Evolutionary conservation across 1,140 invertebrate genomes (phyloP).

Genomic region (Cydia fagiglandana): DNA sequence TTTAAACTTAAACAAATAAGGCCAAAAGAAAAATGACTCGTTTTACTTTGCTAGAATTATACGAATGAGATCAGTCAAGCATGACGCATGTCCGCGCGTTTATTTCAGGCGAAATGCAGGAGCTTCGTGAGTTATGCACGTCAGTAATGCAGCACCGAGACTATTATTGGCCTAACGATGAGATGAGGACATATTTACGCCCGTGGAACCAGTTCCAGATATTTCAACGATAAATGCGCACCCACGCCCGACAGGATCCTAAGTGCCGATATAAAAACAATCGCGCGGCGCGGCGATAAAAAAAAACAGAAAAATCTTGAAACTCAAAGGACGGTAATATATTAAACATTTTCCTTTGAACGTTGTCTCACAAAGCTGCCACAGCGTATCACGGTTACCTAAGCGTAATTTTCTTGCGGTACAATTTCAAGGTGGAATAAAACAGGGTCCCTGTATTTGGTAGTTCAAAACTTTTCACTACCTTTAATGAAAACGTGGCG

Average conservation of each 20-base stretch:
- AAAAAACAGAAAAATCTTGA: not conserved
- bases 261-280: not conserved
- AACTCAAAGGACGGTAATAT: not conserved
- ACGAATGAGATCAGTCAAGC: not conserved
- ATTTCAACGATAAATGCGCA: not conserved
- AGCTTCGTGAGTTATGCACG: conserved; percentile 25
- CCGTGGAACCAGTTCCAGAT: conserved; percentile 2
- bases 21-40: not conserved
- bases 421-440: not conserved
- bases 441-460: not conserved
- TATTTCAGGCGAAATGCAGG: conserved; percentile 26
- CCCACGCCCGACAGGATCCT: not conserved
- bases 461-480: conserved; percentile 3
- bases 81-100: conserved; percentile 16
- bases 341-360: not conserved
- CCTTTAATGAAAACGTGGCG: conserved; percentile 18
- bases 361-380: not conserved
- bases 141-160: not conserved
- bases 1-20: too few relatives aligned
- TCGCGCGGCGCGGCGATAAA: not conserved
- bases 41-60: not conserved
- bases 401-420: conserved; percentile 4
- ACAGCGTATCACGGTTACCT: not conserved
- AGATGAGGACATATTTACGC: conserved; percentile 6
- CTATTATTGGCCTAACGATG: conserved; percentile 17